phyloP scores from a whole-genome alignment of 2,113 vertebrate species.

The Semnornis frantzii region DNA sequence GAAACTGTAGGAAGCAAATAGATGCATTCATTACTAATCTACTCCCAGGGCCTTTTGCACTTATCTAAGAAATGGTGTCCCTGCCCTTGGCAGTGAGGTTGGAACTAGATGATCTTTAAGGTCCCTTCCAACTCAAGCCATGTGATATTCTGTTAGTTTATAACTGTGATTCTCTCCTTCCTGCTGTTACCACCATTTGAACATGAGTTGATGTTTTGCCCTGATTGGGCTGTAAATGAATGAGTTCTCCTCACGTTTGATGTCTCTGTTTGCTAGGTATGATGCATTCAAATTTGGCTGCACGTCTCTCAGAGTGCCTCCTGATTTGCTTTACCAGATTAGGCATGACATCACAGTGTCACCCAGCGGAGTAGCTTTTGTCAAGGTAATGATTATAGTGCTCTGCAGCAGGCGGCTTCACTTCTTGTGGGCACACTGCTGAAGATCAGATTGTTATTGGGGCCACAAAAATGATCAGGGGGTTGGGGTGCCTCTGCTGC shows the following conservation, averaged over 20 bases:
- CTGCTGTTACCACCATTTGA: background rate
- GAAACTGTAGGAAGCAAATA: background rate
- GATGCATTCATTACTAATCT: background rate
- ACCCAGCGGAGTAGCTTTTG: slow-evolving; percentile 92
- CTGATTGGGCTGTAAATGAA: background rate
- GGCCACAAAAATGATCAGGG: too few species aligned
- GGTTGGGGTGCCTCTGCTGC: too few species aligned
- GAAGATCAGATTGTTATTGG: background rate
- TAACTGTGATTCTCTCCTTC: slow-evolving; percentile 1
- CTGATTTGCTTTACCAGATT: slow-evolving; percentile 91
- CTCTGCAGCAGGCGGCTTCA: background rate
- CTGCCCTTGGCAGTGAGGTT: too few species aligned
- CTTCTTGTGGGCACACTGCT: background rate
- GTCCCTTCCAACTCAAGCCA: too few species aligned
- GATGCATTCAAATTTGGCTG: slow-evolving; percentile 97
- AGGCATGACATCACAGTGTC: slow-evolving; percentile 94
- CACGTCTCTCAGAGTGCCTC: slow-evolving; percentile 89
- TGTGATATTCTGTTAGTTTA: background rate
- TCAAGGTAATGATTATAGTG: slow-evolving; percentile 85
- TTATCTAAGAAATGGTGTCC: background rate
- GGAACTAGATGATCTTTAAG: too few species aligned
- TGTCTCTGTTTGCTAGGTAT: slow-evolving; percentile 76
- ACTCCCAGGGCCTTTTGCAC: background rate
- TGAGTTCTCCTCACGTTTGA: background rate
- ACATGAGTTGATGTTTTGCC: background rate